A percentile compares a stretch with the other conserved stretches of the same genome.
Evolutionary conservation across 2,113 vertebrate genomes (phyloP).

Genomic region (Boleophthalmus pectinirostris): DNA sequence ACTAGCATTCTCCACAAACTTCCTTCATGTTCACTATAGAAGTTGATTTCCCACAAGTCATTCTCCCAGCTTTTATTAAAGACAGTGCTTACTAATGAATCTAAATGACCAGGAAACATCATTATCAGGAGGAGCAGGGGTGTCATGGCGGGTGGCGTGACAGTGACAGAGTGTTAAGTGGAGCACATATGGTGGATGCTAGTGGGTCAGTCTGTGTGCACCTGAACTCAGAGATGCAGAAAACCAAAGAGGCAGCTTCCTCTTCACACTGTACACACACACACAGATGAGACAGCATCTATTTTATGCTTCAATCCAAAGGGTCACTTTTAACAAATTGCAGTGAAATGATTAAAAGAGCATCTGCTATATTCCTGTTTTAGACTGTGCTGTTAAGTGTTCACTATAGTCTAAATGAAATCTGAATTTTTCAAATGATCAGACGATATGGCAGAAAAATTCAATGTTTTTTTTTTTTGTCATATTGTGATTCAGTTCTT

Average conservation of each 20-base stretch:
- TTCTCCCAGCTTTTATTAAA: neutral
- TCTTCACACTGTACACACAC: slow-evolving; percentile 17
- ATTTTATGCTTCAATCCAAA: too few species aligned
- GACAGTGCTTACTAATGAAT: slow-evolving; percentile 15
- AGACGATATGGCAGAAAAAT: too few species aligned
- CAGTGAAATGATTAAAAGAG: too few species aligned
- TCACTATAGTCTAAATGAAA: too few species aligned
- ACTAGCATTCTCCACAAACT: too few species aligned
- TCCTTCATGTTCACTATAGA: neutral
- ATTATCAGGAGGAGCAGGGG: neutral
- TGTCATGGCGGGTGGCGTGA: slow-evolving; percentile 43
- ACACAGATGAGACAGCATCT: slow-evolving; percentile 9
- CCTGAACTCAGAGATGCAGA: slow-evolving; percentile 62
- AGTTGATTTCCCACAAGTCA: neutral
- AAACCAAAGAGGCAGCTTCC: slow-evolving; percentile 29
- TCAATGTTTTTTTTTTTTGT: too few species aligned
- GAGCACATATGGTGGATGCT: slow-evolving; percentile 74
- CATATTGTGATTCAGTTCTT: neutral
- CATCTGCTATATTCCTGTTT: too few species aligned
- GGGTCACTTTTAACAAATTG: too few species aligned
- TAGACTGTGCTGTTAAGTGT: too few species aligned
- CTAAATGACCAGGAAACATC: slow-evolving; percentile 23
- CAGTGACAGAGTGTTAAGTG: slow-evolving; percentile 72
- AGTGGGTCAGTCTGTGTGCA: slow-evolving; percentile 68
- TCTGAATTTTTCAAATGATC: too few species aligned